Base-by-base conservation (phyloP, 2,888 invertebrate genomes). In the Drosophila nr. fundita region DNA sequence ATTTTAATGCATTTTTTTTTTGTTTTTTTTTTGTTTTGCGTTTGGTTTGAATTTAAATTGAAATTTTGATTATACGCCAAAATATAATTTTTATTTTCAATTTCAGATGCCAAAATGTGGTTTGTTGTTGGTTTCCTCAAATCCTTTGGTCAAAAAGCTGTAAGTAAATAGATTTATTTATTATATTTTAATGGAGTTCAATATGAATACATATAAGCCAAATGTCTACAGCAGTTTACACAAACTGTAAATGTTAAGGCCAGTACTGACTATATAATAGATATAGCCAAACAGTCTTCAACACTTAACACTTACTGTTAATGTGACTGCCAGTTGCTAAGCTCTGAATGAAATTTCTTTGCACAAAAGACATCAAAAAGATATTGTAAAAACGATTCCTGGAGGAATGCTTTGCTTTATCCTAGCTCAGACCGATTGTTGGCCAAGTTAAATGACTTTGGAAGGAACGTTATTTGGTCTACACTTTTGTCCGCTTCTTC, bases 141-240 rank as follows among this genome's bases (percentile, higher is more conserved):
- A 85, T 89, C 87, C 83, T 83, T 85, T 83, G 80, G 82, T 80
- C 63, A 60, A 73, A 76, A 72, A 73, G 74, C 87, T 87, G 80
- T 3, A 84, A 80, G 32, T 8, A 29, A 15, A 45, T 40, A 45
- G 11, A n/a, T 30, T 45, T 30, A 66, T 64, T 55, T 30, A 0
- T n/a, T 2, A 15, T 40, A 10, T 38, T 11, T 27, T 1, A 18
- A 36, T 45, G 7, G 5, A 48, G 4, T 2, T 38, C 21, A 34
- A 13, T n/a, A 40, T 21, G 24, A 15, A 30, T 57, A 10, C 13
- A 13, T 21, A 15, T 36, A 24, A 18, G 2, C 10, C 0, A 6
- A 18, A 7, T 24, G 21, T 24, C 45, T 24, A 1, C 24, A 45
- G 11, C 11, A 21, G 11, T 21, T 0, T 21, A 11, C 10, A 5